Conservation (phyloP, 2,888 invertebrate species). For the Drosophila paracracens region DNA sequence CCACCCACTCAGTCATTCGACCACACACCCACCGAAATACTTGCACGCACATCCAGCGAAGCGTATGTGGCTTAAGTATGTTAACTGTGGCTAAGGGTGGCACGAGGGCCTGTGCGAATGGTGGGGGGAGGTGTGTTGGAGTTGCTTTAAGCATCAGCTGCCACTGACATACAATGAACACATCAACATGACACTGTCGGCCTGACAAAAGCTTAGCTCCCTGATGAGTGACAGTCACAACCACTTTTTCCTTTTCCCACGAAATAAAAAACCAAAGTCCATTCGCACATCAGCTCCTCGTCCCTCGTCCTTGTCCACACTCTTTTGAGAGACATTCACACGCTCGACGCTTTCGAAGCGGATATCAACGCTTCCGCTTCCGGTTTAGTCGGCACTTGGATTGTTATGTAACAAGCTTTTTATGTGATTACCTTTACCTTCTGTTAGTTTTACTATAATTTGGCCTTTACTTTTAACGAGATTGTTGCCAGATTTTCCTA, state of each 20-base stretch:
- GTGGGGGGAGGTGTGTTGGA: neutral
- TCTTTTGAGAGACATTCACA: conserved; percentile 57
- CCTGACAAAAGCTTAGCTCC: conserved; percentile 77
- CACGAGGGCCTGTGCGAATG: neutral
- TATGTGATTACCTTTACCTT: conserved; percentile 80
- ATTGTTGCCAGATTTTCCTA: conserved; percentile 72
- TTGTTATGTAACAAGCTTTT: conserved; percentile 79
- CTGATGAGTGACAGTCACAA: conserved; percentile 42
- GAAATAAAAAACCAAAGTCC: conserved; percentile 21
- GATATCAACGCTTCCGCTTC: conserved; percentile 71
- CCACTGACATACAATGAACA: conserved; percentile 78
- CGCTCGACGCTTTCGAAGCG: conserved; percentile 48
- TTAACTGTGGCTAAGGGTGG: conserved; percentile 58
- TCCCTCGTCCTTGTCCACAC: neutral
- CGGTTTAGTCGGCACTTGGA: conserved; percentile 45
- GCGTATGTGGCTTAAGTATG: conserved; percentile 71
- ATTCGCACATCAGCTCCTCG: conserved; percentile 34
- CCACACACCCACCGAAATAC: conserved; percentile 33
- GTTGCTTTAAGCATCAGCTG: conserved; percentile 63
- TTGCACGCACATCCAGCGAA: conserved; percentile 48
- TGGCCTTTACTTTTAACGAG: conserved; percentile 80
- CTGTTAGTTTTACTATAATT: conserved; percentile 80
- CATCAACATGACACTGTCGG: conserved; percentile 78
- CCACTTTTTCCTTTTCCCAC: neutral
- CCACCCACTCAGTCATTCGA: conserved; percentile 13